phyloP scores from a whole-genome alignment of 1,140 invertebrate genomes.

The Venturia canescens region DNA sequence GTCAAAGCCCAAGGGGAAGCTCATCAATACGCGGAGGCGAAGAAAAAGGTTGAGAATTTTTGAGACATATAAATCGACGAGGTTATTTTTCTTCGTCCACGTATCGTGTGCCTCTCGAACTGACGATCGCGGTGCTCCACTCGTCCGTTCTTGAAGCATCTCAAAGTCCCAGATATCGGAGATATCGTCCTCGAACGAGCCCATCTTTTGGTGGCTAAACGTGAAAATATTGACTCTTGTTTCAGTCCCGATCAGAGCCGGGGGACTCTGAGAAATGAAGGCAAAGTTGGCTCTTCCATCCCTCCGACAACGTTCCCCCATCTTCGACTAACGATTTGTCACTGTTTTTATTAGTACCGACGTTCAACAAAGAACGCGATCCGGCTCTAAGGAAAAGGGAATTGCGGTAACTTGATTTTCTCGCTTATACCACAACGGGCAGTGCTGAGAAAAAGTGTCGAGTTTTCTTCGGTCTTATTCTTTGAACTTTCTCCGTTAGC shows the following conservation, averaged over 20 bases:
- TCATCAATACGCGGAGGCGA: slow-evolving; percentile 23
- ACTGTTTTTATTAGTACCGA: slow-evolving; percentile 47
- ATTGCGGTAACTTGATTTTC: slow-evolving; percentile 9
- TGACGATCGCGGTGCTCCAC: slow-evolving; percentile 30
- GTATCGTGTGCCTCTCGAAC: slow-evolving; percentile 12
- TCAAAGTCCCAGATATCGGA: slow-evolving; percentile 43
- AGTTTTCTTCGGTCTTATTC: slow-evolving; percentile 26
- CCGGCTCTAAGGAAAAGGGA: slow-evolving; percentile 3
- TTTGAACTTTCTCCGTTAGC: background rate
- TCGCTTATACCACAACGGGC: background rate
- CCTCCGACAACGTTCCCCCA: background rate
- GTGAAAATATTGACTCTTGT: slow-evolving; percentile 39
- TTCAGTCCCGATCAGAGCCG: background rate
- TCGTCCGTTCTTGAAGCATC: slow-evolving; percentile 35
- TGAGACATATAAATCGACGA: background rate
- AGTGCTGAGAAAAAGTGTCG: slow-evolving; percentile 12
- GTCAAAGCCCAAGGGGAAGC: slow-evolving; percentile 20
- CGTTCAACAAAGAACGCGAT: background rate
- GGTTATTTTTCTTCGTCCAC: background rate
- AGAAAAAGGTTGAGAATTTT: slow-evolving; percentile 1
- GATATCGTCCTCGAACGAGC: slow-evolving; percentile 29
- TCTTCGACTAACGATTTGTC: slow-evolving; percentile 44
- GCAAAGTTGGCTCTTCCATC: background rate
- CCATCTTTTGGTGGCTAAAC: slow-evolving; percentile 24
- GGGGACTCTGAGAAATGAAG: background rate